Base-by-base conservation (phyloP, 2,113 vertebrate genomes). In the Caranx ignobilis region DNA sequence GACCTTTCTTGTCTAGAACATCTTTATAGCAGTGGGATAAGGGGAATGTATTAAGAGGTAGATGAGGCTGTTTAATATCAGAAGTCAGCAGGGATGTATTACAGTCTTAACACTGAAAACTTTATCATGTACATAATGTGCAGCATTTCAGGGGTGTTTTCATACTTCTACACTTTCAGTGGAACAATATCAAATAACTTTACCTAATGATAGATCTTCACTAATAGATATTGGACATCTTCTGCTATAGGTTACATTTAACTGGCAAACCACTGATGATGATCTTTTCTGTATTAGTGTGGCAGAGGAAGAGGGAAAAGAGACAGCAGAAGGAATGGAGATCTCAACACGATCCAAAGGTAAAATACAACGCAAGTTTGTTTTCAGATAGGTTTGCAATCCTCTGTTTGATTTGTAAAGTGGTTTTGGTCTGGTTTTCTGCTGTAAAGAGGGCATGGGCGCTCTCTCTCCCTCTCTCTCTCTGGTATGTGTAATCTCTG, bases 341-440 rank as follows among this genome's bases (percentile, higher is more conserved):
- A 98, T 98, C 90, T 96, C 97, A 84, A 99, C 97, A 91, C 95
- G 97, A 91, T 99, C 97, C 90, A 99, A 97, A 97, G 98, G 98
- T 98, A 89, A 77, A 16, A 69, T 6, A 15, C 82, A 47, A 2
- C 9, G 11, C 8, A 45, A 43, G 59, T n/a, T 37, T 82, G 65
- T 41, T 21, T 52, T 39, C 12, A 19, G 6, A 71, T 56, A 43
- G 16, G 5, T 16, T 56, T 9, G 26, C 1, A 66, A 43, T 34
- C 13, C 43, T 43, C 19, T 60, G 0, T 31, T 35, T 47, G 1
- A 48, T 47, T 11, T 16, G 6, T n/a, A 2, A 4, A 12, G 13
- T 45, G 3, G 12, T 67, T 61, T 54, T 66, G 39, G 61, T 73
- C 57, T 16, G n/a, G 15, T 39, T 47, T 59, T 16, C 16, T 54